Evolutionary conservation across 2,888 invertebrate genomes (phyloP).

Genomic region (Graphium colonna): DNA sequence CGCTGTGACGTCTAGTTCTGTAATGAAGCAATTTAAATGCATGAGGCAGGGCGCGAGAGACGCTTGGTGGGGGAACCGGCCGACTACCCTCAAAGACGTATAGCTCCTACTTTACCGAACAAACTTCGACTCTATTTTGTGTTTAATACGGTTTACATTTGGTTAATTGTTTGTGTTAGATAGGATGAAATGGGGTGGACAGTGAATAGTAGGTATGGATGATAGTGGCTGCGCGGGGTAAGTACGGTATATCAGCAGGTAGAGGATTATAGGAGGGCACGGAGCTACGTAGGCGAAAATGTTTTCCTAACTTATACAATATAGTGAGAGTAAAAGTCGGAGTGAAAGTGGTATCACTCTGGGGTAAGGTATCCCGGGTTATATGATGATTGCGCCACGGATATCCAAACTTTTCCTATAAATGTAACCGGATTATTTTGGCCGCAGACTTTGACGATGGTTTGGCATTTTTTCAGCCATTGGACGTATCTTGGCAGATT

Average conservation of each 20-base stretch:
- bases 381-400: conserved; percentile 19
- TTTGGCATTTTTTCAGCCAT: no score
- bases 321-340: conserved; percentile 72
- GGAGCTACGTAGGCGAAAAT: conserved; percentile 68
- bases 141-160: conserved; percentile 19
- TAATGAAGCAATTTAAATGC: conserved; percentile 82
- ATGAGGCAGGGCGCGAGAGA: conserved; percentile 79
- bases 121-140: conserved; percentile 31
- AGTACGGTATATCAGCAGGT: conserved; percentile 76
- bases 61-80: conserved; percentile 65
- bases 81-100: conserved; percentile 40
- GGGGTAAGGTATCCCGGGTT: conserved; percentile 14
- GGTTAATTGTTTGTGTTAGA: conserved; percentile 16
- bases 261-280: conserved; percentile 72
- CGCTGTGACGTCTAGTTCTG: conserved; percentile 68
- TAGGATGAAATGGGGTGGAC: conserved; percentile 27
- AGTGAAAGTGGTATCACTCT: conserved; percentile 65
- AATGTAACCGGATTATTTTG: conserved; percentile 5
- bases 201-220: conserved; percentile 64
- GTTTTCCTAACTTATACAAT: conserved; percentile 74
- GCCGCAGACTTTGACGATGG: no score
- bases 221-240: conserved; percentile 75
- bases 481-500: no score
- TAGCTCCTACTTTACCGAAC: no score
- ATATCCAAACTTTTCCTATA: conserved; percentile 18